phyloP scores from a whole-genome alignment of 2,797 vertebrate species.

The Squalus acanthias region DNA sequence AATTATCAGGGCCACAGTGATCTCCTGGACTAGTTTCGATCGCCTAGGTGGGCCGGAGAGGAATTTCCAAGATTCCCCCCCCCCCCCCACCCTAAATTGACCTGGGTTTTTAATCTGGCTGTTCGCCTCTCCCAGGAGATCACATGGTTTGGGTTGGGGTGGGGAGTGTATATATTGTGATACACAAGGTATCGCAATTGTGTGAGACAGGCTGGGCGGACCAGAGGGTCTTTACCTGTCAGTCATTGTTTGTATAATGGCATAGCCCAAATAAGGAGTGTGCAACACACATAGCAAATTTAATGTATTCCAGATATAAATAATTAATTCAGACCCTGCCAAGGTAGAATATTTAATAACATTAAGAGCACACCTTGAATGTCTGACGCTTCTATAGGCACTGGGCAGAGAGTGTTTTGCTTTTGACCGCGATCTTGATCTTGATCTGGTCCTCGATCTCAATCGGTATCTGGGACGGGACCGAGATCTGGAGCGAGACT shows the following conservation, averaged over 20 bases:
- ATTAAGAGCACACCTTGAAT: constrained; percentile 70
- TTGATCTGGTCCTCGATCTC: constrained; percentile 58
- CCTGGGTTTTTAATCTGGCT: background rate
- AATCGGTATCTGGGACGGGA: constrained; percentile 66
- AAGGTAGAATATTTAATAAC: background rate
- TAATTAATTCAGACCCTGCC: background rate
- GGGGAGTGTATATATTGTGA: background rate
- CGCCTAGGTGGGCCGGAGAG: background rate
- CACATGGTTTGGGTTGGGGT: background rate
- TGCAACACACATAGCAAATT: too few species aligned
- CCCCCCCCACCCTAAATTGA: background rate
- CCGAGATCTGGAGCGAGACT: constrained; percentile 73
- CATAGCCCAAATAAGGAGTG: background rate
- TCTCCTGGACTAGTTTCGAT: background rate
- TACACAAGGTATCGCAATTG: background rate
- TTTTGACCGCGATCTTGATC: constrained; percentile 59
- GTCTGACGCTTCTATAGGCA: constrained; percentile 78
- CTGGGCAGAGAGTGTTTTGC: constrained; percentile 84
- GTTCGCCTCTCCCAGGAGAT: background rate
- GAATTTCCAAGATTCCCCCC: background rate
- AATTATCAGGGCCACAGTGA: background rate
- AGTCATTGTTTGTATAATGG: background rate
- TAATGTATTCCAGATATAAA: background rate
- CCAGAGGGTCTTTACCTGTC: background rate
- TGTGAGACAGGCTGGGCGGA: background rate